These are phyloP conservation scores for Tapirus indicus DNA, from an alignment of 2,797 vertebrate species.

Conservation along the genomic window DNA sequence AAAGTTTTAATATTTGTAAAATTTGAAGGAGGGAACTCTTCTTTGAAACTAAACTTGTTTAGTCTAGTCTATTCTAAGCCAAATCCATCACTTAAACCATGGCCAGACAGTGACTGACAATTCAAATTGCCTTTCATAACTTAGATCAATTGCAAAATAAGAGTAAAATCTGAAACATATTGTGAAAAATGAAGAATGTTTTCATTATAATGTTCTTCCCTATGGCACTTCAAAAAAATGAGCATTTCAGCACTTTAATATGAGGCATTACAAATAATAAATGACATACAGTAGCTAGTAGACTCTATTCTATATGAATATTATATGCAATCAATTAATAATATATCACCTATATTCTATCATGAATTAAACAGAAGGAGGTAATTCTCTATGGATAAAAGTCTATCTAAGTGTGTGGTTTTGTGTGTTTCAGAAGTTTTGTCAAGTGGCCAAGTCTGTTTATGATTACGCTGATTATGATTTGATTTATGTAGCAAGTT, in stretches of 20 bases:
- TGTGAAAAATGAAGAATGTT: slow-evolving; percentile 66
- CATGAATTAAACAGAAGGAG: slow-evolving; percentile 55
- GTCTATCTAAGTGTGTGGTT: neutral
- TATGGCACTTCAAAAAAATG: slow-evolving; percentile 40
- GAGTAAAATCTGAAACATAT: slow-evolving; percentile 62
- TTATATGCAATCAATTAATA: slow-evolving; percentile 66
- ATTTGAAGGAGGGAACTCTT: neutral
- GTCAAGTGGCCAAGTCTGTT: slow-evolving; percentile 15
- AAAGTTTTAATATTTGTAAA: slow-evolving; percentile 65
- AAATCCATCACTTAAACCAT: slow-evolving; percentile 49
- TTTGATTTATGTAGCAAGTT: neutral
- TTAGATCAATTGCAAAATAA: slow-evolving; percentile 56
- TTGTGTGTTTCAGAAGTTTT: slow-evolving; percentile 48
- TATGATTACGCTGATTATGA: neutral
- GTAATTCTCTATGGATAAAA: neutral
- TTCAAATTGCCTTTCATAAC: slow-evolving; percentile 62
- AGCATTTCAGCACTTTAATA: slow-evolving; percentile 30
- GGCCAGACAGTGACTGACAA: slow-evolving; percentile 54
- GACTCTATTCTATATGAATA: slow-evolving; percentile 37
- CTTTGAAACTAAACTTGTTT: slow-evolving; percentile 47
- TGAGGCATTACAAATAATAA: slow-evolving; percentile 50
- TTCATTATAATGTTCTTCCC: slow-evolving; percentile 64
- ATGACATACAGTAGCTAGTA: slow-evolving; percentile 29
- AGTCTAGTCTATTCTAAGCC: slow-evolving; percentile 1
- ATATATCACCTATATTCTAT: slow-evolving; percentile 9